phyloP scores from a whole-genome alignment of 2,113 vertebrate genomes.

The Crotophaga sulcirostris region DNA sequence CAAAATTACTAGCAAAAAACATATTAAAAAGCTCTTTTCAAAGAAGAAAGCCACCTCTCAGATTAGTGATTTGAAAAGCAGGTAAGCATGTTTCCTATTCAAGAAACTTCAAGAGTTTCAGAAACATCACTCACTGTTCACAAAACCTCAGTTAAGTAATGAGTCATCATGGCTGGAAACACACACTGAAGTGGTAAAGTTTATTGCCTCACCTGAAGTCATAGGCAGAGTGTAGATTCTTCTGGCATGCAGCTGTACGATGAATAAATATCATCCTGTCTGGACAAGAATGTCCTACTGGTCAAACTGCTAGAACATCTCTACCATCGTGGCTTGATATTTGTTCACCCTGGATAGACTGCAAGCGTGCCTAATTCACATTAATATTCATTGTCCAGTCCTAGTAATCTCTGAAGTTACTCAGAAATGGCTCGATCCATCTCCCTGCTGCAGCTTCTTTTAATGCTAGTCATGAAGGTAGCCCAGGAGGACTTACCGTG shows the following conservation, averaged over 20 bases:
- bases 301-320: not conserved
- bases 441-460: not conserved
- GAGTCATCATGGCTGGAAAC: not conserved
- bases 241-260: not conserved
- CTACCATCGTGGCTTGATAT: not conserved
- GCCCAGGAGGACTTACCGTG: not conserved
- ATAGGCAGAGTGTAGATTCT: not conserved
- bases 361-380: not conserved
- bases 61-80: constrained; percentile 43
- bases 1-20: constrained; percentile 22
- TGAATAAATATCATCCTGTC: not conserved
- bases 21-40: constrained; percentile 24
- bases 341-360: not conserved
- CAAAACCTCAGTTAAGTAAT: not conserved
- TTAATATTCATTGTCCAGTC: not conserved
- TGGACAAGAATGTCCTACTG: not conserved
- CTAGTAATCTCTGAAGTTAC: not conserved
- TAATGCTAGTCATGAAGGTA: not conserved
- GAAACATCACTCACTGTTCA: constrained; percentile 25
- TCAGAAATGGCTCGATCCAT: not conserved
- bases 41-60: constrained; percentile 42
- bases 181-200: not conserved
- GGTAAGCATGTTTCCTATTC: constrained; percentile 15
- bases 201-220: not conserved
- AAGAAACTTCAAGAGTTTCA: constrained; percentile 48